These are phyloP conservation scores for Acanthornis magna DNA, from an alignment of 2,797 vertebrate genomes.

Conservation along the genomic window DNA sequence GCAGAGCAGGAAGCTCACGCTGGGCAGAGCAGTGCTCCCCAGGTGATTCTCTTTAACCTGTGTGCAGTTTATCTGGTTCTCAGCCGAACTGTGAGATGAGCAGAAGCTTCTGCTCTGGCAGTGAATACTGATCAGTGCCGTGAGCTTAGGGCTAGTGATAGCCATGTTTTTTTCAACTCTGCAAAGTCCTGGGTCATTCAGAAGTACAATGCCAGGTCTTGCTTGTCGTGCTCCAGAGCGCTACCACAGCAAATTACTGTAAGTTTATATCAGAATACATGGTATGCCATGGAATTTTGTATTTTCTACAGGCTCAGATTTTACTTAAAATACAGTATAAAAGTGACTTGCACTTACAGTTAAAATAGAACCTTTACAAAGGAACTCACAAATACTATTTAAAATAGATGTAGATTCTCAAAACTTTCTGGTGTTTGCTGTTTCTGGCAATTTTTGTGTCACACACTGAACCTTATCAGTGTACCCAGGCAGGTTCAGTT, in stretches of 20 bases:
- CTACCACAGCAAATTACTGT: background rate
- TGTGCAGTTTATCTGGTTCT: background rate
- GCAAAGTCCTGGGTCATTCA: background rate
- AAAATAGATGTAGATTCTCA: background rate
- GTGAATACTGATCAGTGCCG: background rate
- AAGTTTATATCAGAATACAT: background rate
- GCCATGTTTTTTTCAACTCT: background rate
- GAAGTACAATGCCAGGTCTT: background rate
- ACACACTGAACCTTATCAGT: background rate
- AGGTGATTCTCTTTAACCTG: fast-evolving
- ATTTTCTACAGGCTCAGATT: background rate
- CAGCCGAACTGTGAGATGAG: background rate
- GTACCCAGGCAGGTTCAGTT: background rate
- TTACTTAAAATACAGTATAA: background rate
- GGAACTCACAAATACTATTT: background rate
- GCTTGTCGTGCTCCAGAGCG: fast-evolving
- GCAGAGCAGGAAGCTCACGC: background rate
- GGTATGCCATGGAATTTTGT: background rate
- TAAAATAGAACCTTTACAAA: background rate
- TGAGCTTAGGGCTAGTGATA: background rate
- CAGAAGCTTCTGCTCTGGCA: background rate
- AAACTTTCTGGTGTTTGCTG: background rate
- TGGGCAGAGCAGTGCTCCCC: background rate
- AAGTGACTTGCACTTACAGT: background rate
- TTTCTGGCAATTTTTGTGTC: background rate